Evolutionary conservation across 1,140 invertebrate genomes (phyloP), one percentile per base, ranked within the genome.

Genomic region (Drosophila pruinosa): DNA sequence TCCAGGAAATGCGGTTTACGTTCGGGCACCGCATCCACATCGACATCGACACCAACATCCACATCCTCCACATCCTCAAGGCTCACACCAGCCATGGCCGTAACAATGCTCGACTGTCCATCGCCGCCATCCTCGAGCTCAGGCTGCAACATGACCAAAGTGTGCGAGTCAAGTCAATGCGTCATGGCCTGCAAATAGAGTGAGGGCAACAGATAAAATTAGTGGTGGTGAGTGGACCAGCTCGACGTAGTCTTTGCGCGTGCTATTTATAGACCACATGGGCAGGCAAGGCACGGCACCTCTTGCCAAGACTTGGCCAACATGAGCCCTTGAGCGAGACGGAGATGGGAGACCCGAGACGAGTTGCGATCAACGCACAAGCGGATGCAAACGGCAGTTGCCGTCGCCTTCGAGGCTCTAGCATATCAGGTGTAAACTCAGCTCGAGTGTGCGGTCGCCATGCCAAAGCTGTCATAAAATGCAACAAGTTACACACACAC

Each of bases 1-100:
- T 94, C 93, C n/a, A 94, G 89, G 67, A 94, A 94, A 78, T 93
- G 93, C 10, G 93, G 92, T 54, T 92, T 92, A 63, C 92, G 92
- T 22, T 92, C 83, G 7, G 91, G 67, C 28, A 91, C 82, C 4
- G 71, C 78, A 61, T 91, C 86, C 5, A 90, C 74, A 39, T 88
- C 88, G 3, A 85, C 73, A 8, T 83, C 79, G 4, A 63, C 75
- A 47, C 90, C 83, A 2, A 86, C 73, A 47, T 88, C 86, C 3
- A 70, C 77, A 31, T 90, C 85, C 1, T 90, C 82, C 0, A 77
- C 77, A 54, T 90, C 67, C 19, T 74, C 53, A 4, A 74, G 21
- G 6, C 48, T 22, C n/a, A 70, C 58, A 22, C 15, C 52, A 21
- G 52, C 65, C 65, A 69, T 43, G 21, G 31, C 67, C n/a, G 28